Evolutionary conservation across 2,888 invertebrate species (phyloP).

Genomic region (Mantis religiosa): DNA sequence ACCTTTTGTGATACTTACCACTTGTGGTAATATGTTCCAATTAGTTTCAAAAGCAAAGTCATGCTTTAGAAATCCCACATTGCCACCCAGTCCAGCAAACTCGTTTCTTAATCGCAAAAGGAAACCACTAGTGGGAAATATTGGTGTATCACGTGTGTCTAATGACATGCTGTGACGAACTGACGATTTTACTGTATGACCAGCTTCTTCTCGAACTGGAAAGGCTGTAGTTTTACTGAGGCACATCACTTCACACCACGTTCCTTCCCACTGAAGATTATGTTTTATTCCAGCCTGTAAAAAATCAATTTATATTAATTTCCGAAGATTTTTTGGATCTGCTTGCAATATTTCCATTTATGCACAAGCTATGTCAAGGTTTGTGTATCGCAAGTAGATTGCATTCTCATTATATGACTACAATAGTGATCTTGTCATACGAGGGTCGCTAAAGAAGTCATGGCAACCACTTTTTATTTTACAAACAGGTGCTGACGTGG

Average conservation of each 20-base stretch:
- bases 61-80: constrained; percentile 83
- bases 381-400: too few relatives aligned
- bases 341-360: too few relatives aligned
- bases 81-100: constrained; percentile 85
- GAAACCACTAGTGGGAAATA: constrained; percentile 74
- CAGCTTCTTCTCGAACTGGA: constrained; percentile 81
- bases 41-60: constrained; percentile 71
- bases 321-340: neutral
- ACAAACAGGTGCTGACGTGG: too few relatives aligned
- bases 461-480: too few relatives aligned
- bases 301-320: neutral
- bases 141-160: constrained; percentile 73
- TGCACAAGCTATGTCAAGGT: too few relatives aligned
- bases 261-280: constrained; percentile 82
- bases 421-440: too few relatives aligned
- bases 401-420: too few relatives aligned
- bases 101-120: constrained; percentile 73
- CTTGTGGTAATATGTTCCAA: constrained; percentile 57
- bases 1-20: constrained; percentile 46
- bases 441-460: too few relatives aligned
- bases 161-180: constrained; percentile 73
- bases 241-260: constrained; percentile 73
- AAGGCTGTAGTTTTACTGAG: constrained; percentile 73
- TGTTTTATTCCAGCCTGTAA: constrained; percentile 46
- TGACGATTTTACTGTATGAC: constrained; percentile 85